phyloP scores from a whole-genome alignment of 64 coral and sea anemone genomes.

The Catalaphyllia jardinei region DNA sequence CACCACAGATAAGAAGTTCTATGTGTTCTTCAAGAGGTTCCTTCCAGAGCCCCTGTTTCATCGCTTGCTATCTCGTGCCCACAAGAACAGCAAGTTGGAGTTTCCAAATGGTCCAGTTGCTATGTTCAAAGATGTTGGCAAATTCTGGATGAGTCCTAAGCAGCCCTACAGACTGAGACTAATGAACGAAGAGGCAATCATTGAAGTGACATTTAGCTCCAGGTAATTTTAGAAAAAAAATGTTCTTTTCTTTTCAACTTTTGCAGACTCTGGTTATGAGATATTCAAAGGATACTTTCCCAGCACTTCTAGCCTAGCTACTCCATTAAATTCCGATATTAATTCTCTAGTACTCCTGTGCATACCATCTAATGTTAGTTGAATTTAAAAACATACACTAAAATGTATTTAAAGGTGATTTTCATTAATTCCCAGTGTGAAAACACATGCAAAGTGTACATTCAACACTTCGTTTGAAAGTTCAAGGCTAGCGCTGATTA shows the following conservation, averaged over 20 bases:
- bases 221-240: slow-evolving; percentile 29
- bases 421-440: too few relatives aligned
- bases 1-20: slow-evolving; percentile 45
- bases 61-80: slow-evolving; percentile 62
- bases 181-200: slow-evolving; percentile 46
- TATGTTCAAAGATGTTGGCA: slow-evolving; percentile 43
- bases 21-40: slow-evolving; percentile 56
- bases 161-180: slow-evolving; percentile 45
- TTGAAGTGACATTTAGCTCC: slow-evolving; percentile 59
- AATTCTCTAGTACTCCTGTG: too few relatives aligned
- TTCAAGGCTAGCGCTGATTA: too few relatives aligned
- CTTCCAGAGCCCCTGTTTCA: slow-evolving; percentile 69
- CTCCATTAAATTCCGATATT: too few relatives aligned
- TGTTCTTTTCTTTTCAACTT: not conserved
- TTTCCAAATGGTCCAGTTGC: slow-evolving; percentile 1
- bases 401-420: too few relatives aligned
- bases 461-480: too few relatives aligned
- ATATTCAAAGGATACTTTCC: too few relatives aligned
- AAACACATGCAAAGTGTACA: too few relatives aligned
- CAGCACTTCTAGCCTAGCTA: too few relatives aligned
- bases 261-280: not conserved
- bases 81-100: slow-evolving; percentile 31
- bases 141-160: slow-evolving; percentile 43
- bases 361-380: too few relatives aligned
- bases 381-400: too few relatives aligned